Evolutionary conservation across 1,140 invertebrate genomes (phyloP), one percentile per base, ranked within the genome.

Genomic region (Hydropsyche tenuis): DNA sequence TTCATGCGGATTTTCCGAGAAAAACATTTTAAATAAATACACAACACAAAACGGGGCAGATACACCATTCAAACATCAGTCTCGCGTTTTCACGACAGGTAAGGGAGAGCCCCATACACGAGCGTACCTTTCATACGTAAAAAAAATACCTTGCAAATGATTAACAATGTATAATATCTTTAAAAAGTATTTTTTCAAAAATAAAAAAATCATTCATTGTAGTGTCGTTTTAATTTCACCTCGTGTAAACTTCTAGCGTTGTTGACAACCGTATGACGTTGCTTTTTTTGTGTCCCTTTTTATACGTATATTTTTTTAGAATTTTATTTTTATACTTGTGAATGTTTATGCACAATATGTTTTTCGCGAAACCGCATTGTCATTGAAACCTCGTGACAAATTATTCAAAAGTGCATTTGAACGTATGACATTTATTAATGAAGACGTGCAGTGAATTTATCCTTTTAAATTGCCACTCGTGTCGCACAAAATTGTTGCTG

Each of bases 351-450:
- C 66, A 46, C 42, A n/a, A 27, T n/a, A 22, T 23, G 64, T 66
- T n/a, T 62, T 65, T 51, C 72, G 37, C 69, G 37, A 69, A 64
- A 74, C 22, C 62, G 75, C 73, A 45, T n/a, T 23, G 75, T 77
- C 75, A 77, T 66, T 37, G 51, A 71, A 69, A 66, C 63, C 43
- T 23, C 63, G 48, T 72, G 75, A 76, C 75, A 77, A 77, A 77
- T 77, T 77, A 77, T 77, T 77, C 73, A 77, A 74, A 77, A 74
- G 75, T 77, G 73, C 75, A 77, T 74, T 77, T 74, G 45, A 72
- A 77, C 75, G 75, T 64, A 69, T 74, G 75, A 77, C 75, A 74
- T 74, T 77, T 74, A 74, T 77, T 77, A 77, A 77, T 77, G 75
- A 74, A 77, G 69, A 74, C 70, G 62, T 65, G 60, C 11, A 63